These are phyloP conservation scores for Anabas testudineus DNA, from an alignment of 2,797 vertebrate species.

Conservation along the genomic window DNA sequence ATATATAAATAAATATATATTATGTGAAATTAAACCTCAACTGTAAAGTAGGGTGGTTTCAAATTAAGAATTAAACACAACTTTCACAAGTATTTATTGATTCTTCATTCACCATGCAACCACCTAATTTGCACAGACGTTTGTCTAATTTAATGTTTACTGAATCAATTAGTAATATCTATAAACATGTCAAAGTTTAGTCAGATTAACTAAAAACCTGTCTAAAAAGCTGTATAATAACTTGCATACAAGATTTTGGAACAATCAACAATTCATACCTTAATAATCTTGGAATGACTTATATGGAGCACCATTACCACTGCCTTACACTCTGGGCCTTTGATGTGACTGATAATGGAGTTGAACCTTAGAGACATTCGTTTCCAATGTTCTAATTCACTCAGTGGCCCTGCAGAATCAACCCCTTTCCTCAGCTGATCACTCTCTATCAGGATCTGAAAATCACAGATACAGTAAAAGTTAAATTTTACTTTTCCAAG, in stretches of 20 bases:
- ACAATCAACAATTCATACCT: slow-evolving; percentile 72
- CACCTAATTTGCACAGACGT: too few species aligned
- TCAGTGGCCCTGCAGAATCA: slow-evolving; percentile 84
- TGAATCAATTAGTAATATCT: too few species aligned
- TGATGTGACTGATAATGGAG: slow-evolving; percentile 88
- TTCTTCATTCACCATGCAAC: too few species aligned
- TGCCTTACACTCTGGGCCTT: slow-evolving; percentile 82
- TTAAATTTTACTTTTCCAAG: neutral
- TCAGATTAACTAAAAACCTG: neutral
- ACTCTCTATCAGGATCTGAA: slow-evolving; percentile 85
- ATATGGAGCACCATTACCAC: slow-evolving; percentile 84
- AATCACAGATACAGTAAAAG: slow-evolving; percentile 5
- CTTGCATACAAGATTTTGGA: neutral
- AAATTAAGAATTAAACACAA: too few species aligned
- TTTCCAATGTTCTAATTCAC: slow-evolving; percentile 89
- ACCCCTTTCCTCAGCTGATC: slow-evolving; percentile 83
- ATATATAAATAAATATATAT: too few species aligned
- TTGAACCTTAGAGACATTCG: slow-evolving; percentile 83
- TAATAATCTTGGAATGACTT: slow-evolving; percentile 82
- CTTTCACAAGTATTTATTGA: too few species aligned
- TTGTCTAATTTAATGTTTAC: too few species aligned
- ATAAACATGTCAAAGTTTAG: neutral
- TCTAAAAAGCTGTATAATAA: neutral
- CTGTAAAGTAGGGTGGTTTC: too few species aligned
- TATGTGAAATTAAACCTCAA: too few species aligned